These are phyloP conservation scores for Pygocentrus nattereri DNA, from an alignment of 2,797 vertebrate genomes.

Conservation along the genomic window DNA sequence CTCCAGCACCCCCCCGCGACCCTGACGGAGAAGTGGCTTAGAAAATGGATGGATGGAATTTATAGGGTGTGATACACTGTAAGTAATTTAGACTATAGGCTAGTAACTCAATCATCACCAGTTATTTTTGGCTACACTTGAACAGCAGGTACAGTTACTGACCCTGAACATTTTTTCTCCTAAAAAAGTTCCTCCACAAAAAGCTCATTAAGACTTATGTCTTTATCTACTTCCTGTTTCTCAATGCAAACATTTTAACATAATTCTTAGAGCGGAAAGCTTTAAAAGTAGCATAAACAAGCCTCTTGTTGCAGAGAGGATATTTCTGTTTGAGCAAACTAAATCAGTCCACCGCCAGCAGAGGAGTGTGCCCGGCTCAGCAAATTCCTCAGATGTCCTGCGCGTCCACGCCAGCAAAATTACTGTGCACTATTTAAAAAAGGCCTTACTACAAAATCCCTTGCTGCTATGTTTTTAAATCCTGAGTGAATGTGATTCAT, in stretches of 20 bases:
- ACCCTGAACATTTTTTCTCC: not conserved
- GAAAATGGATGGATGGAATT: too few relatives aligned
- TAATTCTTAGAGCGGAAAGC: not conserved
- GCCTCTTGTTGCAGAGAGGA: conserved; percentile 57
- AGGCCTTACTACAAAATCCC: not conserved
- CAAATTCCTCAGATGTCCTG: conserved; percentile 60
- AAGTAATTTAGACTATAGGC: not conserved
- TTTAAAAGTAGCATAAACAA: conserved; percentile 1
- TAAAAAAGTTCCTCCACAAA: not conserved
- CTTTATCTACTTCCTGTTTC: not conserved
- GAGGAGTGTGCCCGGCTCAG: conserved; percentile 54
- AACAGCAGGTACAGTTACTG: conserved; percentile 27
- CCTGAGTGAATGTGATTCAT: not conserved
- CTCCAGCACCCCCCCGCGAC: too few relatives aligned
- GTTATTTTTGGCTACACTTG: conserved; percentile 24
- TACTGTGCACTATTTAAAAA: not conserved
- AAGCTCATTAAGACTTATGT: not conserved
- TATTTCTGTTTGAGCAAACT: conserved; percentile 65
- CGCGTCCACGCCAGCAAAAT: conserved; percentile 20
- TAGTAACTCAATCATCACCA: conserved; percentile 12
- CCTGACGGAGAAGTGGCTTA: too few relatives aligned
- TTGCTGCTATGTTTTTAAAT: not conserved
- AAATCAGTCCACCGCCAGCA: conserved; percentile 59
- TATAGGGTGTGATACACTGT: not conserved
- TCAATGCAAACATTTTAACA: not conserved